These are phyloP conservation scores for Augochlorella aurata DNA, from an alignment of 2,888 invertebrate species.

Conservation along the genomic window DNA sequence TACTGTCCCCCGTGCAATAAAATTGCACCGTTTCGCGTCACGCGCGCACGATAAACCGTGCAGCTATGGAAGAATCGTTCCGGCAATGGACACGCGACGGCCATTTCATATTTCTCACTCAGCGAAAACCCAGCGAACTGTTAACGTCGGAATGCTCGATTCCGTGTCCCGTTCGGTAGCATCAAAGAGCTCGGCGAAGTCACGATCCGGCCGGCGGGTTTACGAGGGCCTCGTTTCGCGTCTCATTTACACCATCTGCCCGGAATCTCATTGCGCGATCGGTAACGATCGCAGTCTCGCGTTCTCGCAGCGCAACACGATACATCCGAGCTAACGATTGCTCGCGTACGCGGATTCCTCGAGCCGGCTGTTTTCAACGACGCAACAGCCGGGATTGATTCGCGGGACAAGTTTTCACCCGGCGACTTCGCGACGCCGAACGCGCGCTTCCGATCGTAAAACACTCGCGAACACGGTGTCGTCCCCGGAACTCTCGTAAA, in stretches of 20 bases:
- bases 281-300: constrained; percentile 48
- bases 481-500: constrained; percentile 45
- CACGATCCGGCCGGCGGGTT: constrained; percentile 38
- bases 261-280: constrained; percentile 38
- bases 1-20: constrained; percentile 28
- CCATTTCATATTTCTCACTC: constrained; percentile 34
- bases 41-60: constrained; percentile 37
- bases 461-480: constrained; percentile 8
- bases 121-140: constrained; percentile 7
- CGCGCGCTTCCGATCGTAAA: constrained; percentile 34
- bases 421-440: neutral
- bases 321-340: neutral
- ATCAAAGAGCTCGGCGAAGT: constrained; percentile 19
- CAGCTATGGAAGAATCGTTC: constrained; percentile 16
- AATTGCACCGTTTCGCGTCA: constrained; percentile 29
- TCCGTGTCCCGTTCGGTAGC: constrained; percentile 22
- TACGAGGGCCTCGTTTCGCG: constrained; percentile 44
- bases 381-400: constrained; percentile 45
- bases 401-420: constrained; percentile 21
- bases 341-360: constrained; percentile 16
- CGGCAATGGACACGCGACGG: constrained; percentile 2
- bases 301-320: constrained; percentile 2
- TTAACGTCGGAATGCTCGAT: constrained; percentile 27
- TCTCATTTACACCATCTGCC: constrained; percentile 51
- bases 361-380: neutral